Evolutionary conservation across 23 tunicate genomes (phyloP), one percentile per base, ranked within the genome.

Genomic region (Trididemnum clinides): DNA sequence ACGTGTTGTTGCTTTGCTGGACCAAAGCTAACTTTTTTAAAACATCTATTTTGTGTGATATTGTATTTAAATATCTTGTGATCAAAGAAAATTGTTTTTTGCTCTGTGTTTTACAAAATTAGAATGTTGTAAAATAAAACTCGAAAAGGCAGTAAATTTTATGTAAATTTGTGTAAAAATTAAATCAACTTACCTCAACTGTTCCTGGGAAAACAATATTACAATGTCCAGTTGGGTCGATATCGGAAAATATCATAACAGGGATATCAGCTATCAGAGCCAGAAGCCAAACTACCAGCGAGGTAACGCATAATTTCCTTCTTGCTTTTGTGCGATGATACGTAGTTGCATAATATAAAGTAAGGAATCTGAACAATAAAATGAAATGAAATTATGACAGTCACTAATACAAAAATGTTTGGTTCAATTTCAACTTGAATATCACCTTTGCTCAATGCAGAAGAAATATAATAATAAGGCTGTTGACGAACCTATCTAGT

Each of bases 161-260:
- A n/a, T n/a, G n/a, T n/a, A n/a, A n/a, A n/a, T n/a, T n/a, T n/a
- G n/a, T n/a, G n/a, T n/a, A n/a, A n/a, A n/a, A n/a, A n/a, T n/a
- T n/a, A n/a, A n/a, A n/a, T n/a, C 15, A 44, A 7, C 10, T 7
- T 44, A 44, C 54, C 54, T 44, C 69, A 19, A 4, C 37, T 5
- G 75, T 78, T 0, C 87, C 84, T 1, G 97, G 97, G 39, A 92
- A 92, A 28, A 77, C 33, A 64, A 92, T 77, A 51, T 37, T 92
- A 57, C 97, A 92, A n/a, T 23, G 63, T 62, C 91, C 97, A 27
- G 34, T 36, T 26, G 37, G 34, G 49, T 87, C 91, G 28, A 92
- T 84, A 3, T 71, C 82, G 23, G 97, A 87, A 74, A 64, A 92
- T 37, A 87, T 33, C 51, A 87, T 62, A 32, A 92, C 73, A 1